A percentile compares a stretch with the other conserved stretches of the same genome.
Conservation (phyloP, 2,113 vertebrate genomes). For the Tursiops truncatus region DNA sequence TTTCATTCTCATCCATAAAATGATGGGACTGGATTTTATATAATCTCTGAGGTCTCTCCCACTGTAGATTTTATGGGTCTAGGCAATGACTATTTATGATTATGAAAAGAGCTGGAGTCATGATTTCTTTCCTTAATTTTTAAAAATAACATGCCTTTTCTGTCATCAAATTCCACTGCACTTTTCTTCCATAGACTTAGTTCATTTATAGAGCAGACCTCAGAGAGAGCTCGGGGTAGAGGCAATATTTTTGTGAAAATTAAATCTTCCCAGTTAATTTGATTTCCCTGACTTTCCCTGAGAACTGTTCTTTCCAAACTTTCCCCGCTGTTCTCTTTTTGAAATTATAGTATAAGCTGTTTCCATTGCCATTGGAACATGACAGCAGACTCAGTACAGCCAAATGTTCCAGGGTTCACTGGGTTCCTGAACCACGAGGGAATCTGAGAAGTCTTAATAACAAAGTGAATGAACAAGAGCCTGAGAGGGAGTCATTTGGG, state of each 20-base stretch:
- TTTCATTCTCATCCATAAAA: neutral
- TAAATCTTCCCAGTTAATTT: conserved; percentile 65
- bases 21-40: neutral
- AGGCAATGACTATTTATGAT: neutral
- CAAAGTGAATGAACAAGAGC: neutral
- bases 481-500: neutral
- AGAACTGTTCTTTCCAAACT: conserved; percentile 62
- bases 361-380: conserved; percentile 43
- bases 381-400: neutral
- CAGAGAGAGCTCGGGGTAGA: conserved; percentile 1
- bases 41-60: conserved; percentile 28
- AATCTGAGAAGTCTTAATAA: conserved; percentile 8
- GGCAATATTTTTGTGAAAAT: conserved; percentile 71
- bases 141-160: conserved; percentile 30
- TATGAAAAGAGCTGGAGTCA: conserved; percentile 20
- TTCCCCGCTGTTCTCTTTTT: conserved; percentile 52
- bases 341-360: conserved; percentile 42
- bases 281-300: conserved; percentile 60
- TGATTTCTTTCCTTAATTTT: conserved; percentile 29
- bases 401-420: neutral
- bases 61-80: neutral
- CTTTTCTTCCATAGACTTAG: neutral
- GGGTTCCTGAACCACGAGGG: neutral
- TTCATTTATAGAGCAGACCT: conserved; percentile 40
- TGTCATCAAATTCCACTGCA: neutral